Evolutionary conservation across 2,888 invertebrate genomes (phyloP), one percentile per base, ranked within the genome.

Genomic region (Pammene fasciana): DNA sequence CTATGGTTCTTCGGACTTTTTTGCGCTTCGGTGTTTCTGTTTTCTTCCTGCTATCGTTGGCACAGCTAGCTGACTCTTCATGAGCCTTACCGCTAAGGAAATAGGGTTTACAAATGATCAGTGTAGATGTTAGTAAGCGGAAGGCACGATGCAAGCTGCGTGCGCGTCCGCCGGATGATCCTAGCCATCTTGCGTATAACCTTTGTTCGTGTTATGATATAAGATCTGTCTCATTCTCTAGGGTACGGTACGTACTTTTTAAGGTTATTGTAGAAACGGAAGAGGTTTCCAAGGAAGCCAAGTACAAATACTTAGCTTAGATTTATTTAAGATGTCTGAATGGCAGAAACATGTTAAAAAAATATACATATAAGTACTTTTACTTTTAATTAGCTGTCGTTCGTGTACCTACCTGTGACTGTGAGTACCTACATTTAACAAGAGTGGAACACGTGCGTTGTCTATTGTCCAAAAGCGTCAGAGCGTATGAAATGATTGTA

Each of bases 111-210:
- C 16, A 9, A 9, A 2, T 16, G 14, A 10, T 16, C 5, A 48
- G 16, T 48, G 14, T 5, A 13, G 48, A 16, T 50, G 50, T 50
- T 14, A 11, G 34, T 10, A 76, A 1, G 75, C 87, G 89, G 88
- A 89, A 88, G 84, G 75, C 84, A 81, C 80, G 79, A 70, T 75
- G 82, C 85, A 86, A 82, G 86, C 84, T 87, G 86, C 86, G 81
- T 87, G 87, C 86, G 16, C 41, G 18, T 36, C 41, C 68, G 68
- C 52, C 65, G 68, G 68, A 65, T 45, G 54, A 55, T 57, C 56
- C 18, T 64, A 45, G 41, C 57, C 64, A 65, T 65, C 68, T 68
- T 65, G 48, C 16, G 43, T 65, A 45, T 52, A 26, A 43, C 0
- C 26, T 10, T 5, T 43, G n/a, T 43, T 45, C 18, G n/a, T 13